Conservation (phyloP, 2,888 invertebrate genomes). For the Biston stratarius region DNA sequence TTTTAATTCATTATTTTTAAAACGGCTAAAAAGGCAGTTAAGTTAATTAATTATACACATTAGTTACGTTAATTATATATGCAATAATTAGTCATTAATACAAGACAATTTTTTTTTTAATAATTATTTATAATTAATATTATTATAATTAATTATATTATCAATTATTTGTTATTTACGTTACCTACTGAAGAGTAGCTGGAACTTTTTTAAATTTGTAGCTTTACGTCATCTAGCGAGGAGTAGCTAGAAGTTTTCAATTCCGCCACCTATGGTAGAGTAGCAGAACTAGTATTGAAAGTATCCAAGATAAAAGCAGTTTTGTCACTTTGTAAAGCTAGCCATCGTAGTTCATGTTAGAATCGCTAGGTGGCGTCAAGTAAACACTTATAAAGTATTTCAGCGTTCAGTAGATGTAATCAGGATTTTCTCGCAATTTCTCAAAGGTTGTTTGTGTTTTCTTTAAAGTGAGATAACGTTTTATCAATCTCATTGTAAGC, state of each 20-base stretch:
- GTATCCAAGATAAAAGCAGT: background rate
- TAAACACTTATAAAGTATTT: background rate
- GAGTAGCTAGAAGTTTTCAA: constrained; percentile 13
- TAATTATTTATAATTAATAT: too few species aligned
- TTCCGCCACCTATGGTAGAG: constrained; percentile 44
- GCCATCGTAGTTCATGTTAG: background rate
- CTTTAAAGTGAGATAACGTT: background rate
- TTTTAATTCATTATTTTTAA: too few species aligned
- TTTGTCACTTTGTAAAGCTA: background rate
- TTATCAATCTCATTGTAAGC: background rate
- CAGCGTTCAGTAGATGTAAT: background rate
- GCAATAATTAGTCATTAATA: too few species aligned
- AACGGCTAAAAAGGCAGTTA: too few species aligned
- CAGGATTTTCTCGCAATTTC: background rate
- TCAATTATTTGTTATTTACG: too few species aligned
- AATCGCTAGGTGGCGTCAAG: background rate
- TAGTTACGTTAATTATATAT: too few species aligned
- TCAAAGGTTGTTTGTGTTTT: background rate
- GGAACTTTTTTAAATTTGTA: background rate
- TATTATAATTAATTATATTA: too few species aligned
- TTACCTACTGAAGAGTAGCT: too few species aligned
- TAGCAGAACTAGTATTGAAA: constrained; percentile 33
- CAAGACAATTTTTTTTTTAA: too few species aligned
- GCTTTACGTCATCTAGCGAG: background rate
- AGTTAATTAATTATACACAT: too few species aligned